Evolutionary conservation across 2,888 invertebrate species (phyloP), one percentile per base, ranked within the genome.

Genomic region (Epistrophella euchroma): DNA sequence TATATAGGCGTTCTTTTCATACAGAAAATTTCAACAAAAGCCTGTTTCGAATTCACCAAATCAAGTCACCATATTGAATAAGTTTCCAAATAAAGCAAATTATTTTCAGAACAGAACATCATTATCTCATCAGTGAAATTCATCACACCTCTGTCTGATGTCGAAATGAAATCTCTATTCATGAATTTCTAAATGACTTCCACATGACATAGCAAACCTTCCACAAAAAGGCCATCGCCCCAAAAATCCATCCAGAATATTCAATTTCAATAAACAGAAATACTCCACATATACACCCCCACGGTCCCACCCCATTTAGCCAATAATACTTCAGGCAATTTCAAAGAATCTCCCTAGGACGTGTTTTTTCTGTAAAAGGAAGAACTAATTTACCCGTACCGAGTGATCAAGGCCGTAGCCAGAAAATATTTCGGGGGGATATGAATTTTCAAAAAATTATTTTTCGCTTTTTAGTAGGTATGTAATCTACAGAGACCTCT

Each of bases 181-280:
- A 60, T 60, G 60, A 60, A 60, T 60, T 60, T 60, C 60, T 40
- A 22, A 40, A 60, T 60, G 60, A 60, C 40, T 60, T 60, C 60
- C 60, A 40, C 60, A 60, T 60, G 60, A 60, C 60, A 60, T 22
- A 15, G 60, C 60, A 60, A 56, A 11, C 19, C 35, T 35, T 5
- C 19, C 6, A 6, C 11, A 35, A 60, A 28, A 32, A 35, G 11
- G 25, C 9, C 60, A 56, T 17, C 37, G n/a, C 19, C 22, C 22
- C 19, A 2, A 22, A 37, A 37, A 60, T 60, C 15, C 40, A 3
- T 22, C 22, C 15, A 40, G 60, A 60, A 60, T 60, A 60, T 56
- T 56, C 28, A 52, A 52, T 52, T 60, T 60, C 60, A 60, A 60
- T 60, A 60, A 60, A 40, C 60, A 58, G n/a, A 11, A 19, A 11